Conservation (phyloP, 2,797 vertebrate genomes). For the Vespertilio murinus region DNA sequence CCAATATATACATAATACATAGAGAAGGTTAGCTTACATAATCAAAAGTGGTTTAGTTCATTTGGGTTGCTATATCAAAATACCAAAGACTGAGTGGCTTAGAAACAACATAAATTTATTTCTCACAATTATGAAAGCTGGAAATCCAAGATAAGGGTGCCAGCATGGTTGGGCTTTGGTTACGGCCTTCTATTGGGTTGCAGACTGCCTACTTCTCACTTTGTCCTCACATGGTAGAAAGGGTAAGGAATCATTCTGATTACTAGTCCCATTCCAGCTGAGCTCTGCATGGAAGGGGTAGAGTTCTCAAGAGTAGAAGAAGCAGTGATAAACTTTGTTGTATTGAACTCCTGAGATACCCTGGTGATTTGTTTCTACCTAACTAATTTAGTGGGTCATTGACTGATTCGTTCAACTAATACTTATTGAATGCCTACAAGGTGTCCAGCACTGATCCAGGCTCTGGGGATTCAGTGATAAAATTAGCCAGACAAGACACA, state of each 20-base stretch:
- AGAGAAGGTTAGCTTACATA: neutral
- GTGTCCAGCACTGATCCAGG: neutral
- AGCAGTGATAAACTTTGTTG: too few relatives aligned
- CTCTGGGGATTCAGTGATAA: neutral
- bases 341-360: neutral
- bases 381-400: neutral
- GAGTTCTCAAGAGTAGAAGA: too few relatives aligned
- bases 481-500: neutral
- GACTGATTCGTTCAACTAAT: neutral
- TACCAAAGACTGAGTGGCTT: neutral
- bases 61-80: neutral
- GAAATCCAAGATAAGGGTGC: neutral
- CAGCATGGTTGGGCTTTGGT: neutral
- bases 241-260: accelerated
- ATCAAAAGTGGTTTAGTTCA: neutral
- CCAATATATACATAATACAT: neutral
- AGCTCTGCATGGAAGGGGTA: too few relatives aligned
- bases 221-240: neutral
- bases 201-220: neutral
- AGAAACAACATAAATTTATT: neutral
- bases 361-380: neutral
- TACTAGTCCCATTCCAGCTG: neutral
- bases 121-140: neutral
- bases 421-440: neutral
- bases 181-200: neutral